Conservation (phyloP, 2,797 vertebrate genomes). For the Acanthurus leucopareius region DNA sequence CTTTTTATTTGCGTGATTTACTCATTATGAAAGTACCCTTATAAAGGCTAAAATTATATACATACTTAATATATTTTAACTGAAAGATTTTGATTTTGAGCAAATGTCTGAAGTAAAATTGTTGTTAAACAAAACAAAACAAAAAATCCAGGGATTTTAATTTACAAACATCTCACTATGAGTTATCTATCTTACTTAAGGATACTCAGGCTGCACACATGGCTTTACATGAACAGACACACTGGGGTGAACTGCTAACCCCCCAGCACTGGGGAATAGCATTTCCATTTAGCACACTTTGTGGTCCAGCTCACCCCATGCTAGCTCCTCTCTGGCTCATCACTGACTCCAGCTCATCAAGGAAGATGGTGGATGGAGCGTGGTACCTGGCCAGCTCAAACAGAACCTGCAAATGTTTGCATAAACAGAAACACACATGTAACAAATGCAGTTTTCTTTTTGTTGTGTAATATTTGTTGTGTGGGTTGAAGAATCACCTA, state of each 20-base stretch:
- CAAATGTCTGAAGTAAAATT: not conserved
- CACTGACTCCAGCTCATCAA: slow-evolving; percentile 97
- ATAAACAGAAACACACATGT: not conserved
- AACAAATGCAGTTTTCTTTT: too few relatives aligned
- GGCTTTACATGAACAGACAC: not conserved
- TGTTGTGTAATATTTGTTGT: not conserved
- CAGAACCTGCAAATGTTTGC: slow-evolving; percentile 85
- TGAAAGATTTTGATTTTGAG: not conserved
- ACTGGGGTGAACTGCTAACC: not conserved
- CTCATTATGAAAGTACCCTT: too few relatives aligned
- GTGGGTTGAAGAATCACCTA: slow-evolving; percentile 65
- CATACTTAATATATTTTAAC: too few relatives aligned
- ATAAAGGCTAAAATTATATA: too few relatives aligned
- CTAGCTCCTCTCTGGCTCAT: slow-evolving; percentile 93
- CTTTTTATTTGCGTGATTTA: not conserved
- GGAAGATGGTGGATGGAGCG: slow-evolving; percentile 96
- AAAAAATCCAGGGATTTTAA: not conserved
- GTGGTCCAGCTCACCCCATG: slow-evolving; percentile 84
- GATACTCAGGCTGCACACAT: not conserved
- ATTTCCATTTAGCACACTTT: not conserved
- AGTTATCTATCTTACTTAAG: not conserved
- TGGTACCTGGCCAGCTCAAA: slow-evolving; percentile 97
- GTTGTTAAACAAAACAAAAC: too few relatives aligned
- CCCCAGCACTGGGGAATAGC: not conserved
- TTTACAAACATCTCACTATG: not conserved